Base-by-base conservation (phyloP, 2,888 invertebrate species). In the Drosophila setosimentum region DNA sequence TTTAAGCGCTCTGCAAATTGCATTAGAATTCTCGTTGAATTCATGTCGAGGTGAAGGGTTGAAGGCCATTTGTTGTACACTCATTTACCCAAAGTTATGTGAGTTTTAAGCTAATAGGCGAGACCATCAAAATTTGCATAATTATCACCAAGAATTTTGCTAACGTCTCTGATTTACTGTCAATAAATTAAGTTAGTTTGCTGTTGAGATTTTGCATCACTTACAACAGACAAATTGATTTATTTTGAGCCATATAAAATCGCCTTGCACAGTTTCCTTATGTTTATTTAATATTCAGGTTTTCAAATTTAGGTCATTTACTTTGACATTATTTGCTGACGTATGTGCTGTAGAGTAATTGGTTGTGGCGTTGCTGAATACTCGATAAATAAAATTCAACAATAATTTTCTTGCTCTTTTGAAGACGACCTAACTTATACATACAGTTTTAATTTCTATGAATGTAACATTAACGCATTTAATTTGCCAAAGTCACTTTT, bases 1-100 rank as follows among this genome's bases (percentile, higher is more conserved):
- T 80, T 72, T 50, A 61, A 76, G 61, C 57, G 58, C 27, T 48
- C 18, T 48, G 73, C 45, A 70, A 74, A 77, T 74, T 73, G 70
- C 67, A 62, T 60, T 69, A 67, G 72, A 64, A 63, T 57, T 60
- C 62, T 60, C 66, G 48, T 58, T 33, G 33, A 32, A 55, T 60
- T 63, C 27, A 30, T 30, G 54, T 42, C 24, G 57, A 58, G 49
- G 50, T 53, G 33, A 42, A 32, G 40, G 29, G 33, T 33, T 50
- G 27, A 54, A 37, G 54, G 48, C 40, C 63, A 45, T 62, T 53
- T 42, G 32, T 7, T 24, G 11, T 13, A 35, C 18, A 42, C 40
- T 40, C 40, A 30, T 53, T 63, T 33, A 48, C 50, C 32, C 37
- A 45, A 45, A 48, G 21, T 48, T 27, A 59, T 21, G 21, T 60